Conservation (phyloP, 2,888 invertebrate genomes). For the Thalpophila matura region DNA sequence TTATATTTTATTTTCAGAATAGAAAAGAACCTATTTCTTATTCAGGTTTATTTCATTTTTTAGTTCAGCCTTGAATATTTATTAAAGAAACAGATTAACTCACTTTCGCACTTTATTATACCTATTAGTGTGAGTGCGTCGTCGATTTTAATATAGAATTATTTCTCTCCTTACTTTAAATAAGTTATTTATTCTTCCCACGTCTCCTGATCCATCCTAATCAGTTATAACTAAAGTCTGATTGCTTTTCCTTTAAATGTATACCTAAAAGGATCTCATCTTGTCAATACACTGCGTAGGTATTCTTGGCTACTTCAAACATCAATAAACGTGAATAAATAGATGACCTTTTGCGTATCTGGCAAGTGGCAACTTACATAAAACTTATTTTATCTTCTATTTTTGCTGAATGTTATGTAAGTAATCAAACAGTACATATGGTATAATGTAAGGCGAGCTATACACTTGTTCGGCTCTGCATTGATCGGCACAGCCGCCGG, state of each 20-base stretch:
- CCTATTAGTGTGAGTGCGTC: too few species aligned
- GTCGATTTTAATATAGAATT: too few species aligned
- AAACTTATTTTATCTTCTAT: constrained; percentile 13
- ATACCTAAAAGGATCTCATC: not conserved
- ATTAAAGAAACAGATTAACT: too few species aligned
- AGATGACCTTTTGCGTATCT: constrained; percentile 19
- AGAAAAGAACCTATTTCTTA: constrained; percentile 8
- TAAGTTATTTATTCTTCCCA: not conserved
- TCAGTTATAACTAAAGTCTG: not conserved
- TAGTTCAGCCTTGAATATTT: too few species aligned
- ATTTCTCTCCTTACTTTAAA: too few species aligned
- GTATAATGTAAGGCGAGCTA: too few species aligned
- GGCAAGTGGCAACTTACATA: not conserved
- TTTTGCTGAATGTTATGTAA: constrained; percentile 12
- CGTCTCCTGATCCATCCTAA: not conserved
- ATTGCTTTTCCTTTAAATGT: not conserved
- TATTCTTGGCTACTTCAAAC: constrained; percentile 1
- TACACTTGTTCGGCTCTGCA: too few species aligned
- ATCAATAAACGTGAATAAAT: not conserved
- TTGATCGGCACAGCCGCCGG: too few species aligned
- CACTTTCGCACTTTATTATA: too few species aligned
- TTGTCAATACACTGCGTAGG: constrained; percentile 1
- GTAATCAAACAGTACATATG: not conserved
- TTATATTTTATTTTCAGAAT: not conserved
- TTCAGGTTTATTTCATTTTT: too few species aligned